These are phyloP conservation scores for Bombus huntii DNA, from an alignment of 1,140 invertebrate genomes.

Conservation along the genomic window DNA sequence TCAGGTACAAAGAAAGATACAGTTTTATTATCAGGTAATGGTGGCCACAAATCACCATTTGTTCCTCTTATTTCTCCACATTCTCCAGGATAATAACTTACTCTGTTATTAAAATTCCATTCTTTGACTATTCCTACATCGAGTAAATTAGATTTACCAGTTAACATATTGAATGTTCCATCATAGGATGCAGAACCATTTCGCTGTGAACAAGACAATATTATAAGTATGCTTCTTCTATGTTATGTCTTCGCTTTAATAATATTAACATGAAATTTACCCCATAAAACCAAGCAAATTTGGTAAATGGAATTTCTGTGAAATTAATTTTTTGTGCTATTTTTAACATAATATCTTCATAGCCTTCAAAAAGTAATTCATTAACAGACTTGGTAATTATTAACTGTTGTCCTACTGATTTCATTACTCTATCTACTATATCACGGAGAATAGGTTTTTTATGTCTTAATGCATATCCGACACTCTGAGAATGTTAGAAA, in stretches of 20 bases:
- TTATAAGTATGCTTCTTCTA: not conserved
- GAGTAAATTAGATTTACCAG: constrained; percentile 85
- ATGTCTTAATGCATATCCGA: constrained; percentile 84
- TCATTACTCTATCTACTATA: constrained; percentile 83
- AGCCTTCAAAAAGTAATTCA: constrained; percentile 90
- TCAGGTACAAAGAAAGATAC: constrained; percentile 88
- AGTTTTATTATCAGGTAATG: constrained; percentile 83
- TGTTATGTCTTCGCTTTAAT: not conserved
- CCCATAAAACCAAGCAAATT: constrained; percentile 90
- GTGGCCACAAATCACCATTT: constrained; percentile 90
- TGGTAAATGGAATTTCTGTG: constrained; percentile 85
- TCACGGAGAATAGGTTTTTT: constrained; percentile 78
- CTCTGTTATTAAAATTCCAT: constrained; percentile 86
- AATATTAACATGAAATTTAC: constrained; percentile 74
- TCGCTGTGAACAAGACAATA: constrained; percentile 81
- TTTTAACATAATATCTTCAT: constrained; percentile 86
- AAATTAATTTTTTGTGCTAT: constrained; percentile 84
- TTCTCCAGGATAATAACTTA: constrained; percentile 83
- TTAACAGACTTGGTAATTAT: constrained; percentile 86
- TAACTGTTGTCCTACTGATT: constrained; percentile 82
- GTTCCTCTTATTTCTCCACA: constrained; percentile 88
- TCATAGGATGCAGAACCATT: constrained; percentile 88
- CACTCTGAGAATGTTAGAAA: constrained; percentile 83
- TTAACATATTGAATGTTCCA: constrained; percentile 89
- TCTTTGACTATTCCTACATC: constrained; percentile 86